phyloP scores from a whole-genome alignment of 2,888 invertebrate species.

The Nephrotoma appendiculata region DNA sequence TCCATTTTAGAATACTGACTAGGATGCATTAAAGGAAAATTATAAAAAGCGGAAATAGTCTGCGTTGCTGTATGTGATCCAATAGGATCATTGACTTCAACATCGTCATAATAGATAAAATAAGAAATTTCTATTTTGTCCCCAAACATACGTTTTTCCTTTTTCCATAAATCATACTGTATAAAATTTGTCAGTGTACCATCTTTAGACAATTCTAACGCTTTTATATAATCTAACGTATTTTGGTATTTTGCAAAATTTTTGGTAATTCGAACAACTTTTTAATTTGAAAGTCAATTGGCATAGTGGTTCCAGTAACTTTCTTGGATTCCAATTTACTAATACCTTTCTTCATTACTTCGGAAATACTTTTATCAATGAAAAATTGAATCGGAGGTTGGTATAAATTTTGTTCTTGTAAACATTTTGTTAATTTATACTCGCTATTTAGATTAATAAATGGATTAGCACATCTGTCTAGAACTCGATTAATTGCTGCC shows the following conservation, averaged over 20 bases:
- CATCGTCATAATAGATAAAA: conserved; percentile 10
- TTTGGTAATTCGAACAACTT: conserved; percentile 10
- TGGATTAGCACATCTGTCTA: too few species aligned
- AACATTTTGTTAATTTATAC: too few species aligned
- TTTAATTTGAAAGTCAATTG: conserved; percentile 12
- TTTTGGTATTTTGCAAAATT: conserved; percentile 6
- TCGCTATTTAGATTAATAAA: too few species aligned
- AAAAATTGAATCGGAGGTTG: too few species aligned
- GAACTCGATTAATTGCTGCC: background rate
- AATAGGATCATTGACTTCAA: conserved; percentile 11
- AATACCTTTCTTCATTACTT: too few species aligned
- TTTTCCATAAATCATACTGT: background rate
- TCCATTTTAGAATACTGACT: conserved; percentile 6
- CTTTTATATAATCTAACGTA: conserved; percentile 7
- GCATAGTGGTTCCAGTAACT: conserved; percentile 9
- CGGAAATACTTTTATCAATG: too few species aligned
- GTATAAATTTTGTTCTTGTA: too few species aligned
- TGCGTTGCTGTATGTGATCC: conserved; percentile 10
- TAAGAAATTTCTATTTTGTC: conserved; percentile 7
- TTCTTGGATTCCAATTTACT: conserved; percentile 9
- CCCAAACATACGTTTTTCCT: background rate
- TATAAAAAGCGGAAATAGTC: conserved; percentile 10
- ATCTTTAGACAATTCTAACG: conserved; percentile 1
- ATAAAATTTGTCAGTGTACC: conserved; percentile 7
- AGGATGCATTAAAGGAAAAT: conserved; percentile 8